Base-by-base conservation (phyloP, 1,140 invertebrate genomes). In the Drosophila seguyi region DNA sequence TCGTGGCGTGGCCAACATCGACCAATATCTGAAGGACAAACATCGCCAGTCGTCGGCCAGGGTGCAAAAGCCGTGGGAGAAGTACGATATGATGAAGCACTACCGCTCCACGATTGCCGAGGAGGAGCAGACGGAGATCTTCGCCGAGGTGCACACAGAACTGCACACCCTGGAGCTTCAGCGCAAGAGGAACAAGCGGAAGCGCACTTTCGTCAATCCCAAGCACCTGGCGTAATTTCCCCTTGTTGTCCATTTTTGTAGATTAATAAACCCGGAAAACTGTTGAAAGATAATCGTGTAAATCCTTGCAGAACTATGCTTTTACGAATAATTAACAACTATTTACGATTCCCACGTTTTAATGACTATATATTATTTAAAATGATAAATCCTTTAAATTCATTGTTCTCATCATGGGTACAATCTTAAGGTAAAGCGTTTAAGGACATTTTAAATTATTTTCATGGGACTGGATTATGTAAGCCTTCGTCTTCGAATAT, bases 1-100 rank as follows among this genome's bases (percentile, higher is more conserved):
- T 29, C 95, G 97, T 93, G 98, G 98, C 25, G 94, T 97, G n/a
- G 92, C 94, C 68, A 95, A 95, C 74, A 93, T 96, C 62, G 94
- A 94, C 53, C 92, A 95, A 45, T 91, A 94, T 81, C 81, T 95
- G 27, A 95, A 94, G 76, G 93, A 95, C 69, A 95, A 94, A 81
- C 94, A 95, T 77, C 94, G 93, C 73, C 93, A 93, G 25, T 94
- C 94, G 81, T 94, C 95, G 34, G 92, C 94, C 76, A 91, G 95
- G 79, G 91, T 94, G 41, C 94, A 93, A 50, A 97, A 94, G 82
- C 97, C 97, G 11, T 98, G 96, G 96, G 96, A 97, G 83, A 97
- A 98, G 94, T 98, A 96, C 93, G 98, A 99, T 93, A 93, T 99
- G 41, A 98, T 99, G 97, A 97, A 97, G 93, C 94, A 96, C 56